phyloP scores from a whole-genome alignment of 2,888 invertebrate species.

The Lutraria lutraria region DNA sequence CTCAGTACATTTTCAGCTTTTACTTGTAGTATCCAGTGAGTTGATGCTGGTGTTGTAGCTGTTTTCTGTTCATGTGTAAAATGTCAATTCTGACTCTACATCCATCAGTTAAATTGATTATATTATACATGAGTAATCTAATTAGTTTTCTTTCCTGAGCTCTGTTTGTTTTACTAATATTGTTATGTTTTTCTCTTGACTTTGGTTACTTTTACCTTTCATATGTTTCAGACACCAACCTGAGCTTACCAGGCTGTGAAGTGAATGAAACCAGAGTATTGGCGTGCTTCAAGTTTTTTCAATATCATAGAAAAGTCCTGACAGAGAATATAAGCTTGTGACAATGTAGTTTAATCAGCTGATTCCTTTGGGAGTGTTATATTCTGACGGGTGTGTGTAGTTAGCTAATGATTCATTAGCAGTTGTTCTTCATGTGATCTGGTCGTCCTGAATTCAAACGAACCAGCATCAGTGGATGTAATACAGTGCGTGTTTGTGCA shows the following conservation, averaged over 20 bases:
- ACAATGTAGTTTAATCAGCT: not conserved
- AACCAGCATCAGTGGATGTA: not conserved
- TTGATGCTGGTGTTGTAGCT: not conserved
- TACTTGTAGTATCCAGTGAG: not conserved
- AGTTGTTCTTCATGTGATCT: not conserved
- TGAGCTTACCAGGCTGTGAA: not conserved
- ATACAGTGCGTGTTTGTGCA: not conserved
- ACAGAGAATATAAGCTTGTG: not conserved
- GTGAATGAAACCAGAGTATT: not conserved
- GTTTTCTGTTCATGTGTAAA: slow-evolving; percentile 1
- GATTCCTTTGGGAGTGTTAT: not conserved
- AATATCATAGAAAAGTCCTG: not conserved
- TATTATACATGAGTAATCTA: not conserved
- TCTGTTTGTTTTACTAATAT: slow-evolving; percentile 1
- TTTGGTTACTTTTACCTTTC: not conserved
- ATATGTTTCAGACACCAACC: not conserved
- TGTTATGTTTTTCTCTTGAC: not conserved
- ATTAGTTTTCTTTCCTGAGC: not conserved
- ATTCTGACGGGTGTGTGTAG: not conserved
- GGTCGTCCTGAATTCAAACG: not conserved
- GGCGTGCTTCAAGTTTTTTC: too few relatives aligned
- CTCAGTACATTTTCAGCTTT: not conserved
- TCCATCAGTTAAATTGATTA: not conserved
- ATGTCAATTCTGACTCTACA: not conserved
- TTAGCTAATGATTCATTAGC: not conserved